Evolutionary conservation across 1,140 invertebrate genomes (phyloP), one percentile per base, ranked within the genome.

Genomic region (Sipha flava): DNA sequence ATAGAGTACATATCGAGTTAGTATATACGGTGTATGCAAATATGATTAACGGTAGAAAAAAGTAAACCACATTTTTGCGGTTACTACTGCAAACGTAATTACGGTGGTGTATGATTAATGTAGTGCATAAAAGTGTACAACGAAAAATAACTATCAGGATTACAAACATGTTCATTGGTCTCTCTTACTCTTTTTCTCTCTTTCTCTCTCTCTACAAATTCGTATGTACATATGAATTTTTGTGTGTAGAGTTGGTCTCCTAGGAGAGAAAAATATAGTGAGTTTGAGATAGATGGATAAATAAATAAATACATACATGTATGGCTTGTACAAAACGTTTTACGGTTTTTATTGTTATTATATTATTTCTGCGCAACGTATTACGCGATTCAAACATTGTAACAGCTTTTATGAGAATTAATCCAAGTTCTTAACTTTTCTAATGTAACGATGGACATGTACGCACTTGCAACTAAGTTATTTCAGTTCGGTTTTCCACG

Each of bases 21-120:
- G 3, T 3, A 10, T 62, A 37, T 12, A 34, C 31, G 59, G 7
- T 31, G 59, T 66, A 40, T 66, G 62, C 62, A 66, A 66, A 66
- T 40, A 66, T 66, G 62, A 66, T 66, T 66, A 66, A 66, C 62
- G 62, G 62, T 40, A 21, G 23, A 66, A 66, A 66, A 62, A 66
- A 40, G 62, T 66, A 66, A 66, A 66, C 62, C 31, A 66, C 62
- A 40, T 66, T 37, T 66, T 40, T 66, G 62, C 18, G 62, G 62
- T 66, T 37, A 66, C 62, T 66, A 66, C 62, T 40, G 62, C 31
- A 34, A n/a, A 10, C 62, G 62, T 66, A 40, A 66, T 66, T 66
- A 34, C n/a, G 62, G 34, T 21, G 62, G 62, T 66, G 57, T 40
- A 66, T 40, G 34, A 40, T 66, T 66, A 66, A 66, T 40, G 18